Conservation (phyloP, 1,140 invertebrate genomes). For the Drosophila malerkotliana region DNA sequence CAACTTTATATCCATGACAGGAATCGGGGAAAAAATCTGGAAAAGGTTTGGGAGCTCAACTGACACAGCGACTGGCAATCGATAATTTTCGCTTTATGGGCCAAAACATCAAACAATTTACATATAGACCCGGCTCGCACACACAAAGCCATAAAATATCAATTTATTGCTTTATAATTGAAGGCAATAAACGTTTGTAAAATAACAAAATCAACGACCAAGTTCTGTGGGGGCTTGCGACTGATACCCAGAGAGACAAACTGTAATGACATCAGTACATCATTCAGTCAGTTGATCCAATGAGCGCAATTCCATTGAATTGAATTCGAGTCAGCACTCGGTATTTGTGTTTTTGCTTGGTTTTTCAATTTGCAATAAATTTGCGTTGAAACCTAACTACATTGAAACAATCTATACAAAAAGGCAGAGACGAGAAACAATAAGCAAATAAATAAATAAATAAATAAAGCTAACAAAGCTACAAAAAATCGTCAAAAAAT, state of each 20-base stretch:
- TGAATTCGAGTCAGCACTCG: conserved; percentile 54
- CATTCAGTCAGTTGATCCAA: conserved; percentile 46
- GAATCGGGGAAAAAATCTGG: conserved; percentile 15
- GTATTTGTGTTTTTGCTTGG: conserved; percentile 32
- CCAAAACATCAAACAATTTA: conserved; percentile 44
- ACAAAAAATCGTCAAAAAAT: conserved; percentile 23
- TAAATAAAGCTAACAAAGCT: background rate
- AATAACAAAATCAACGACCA: conserved; percentile 22
- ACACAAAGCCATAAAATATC: conserved; percentile 60
- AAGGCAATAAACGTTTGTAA: conserved; percentile 67
- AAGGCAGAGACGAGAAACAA: conserved; percentile 15
- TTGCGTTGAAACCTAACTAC: conserved; percentile 47
- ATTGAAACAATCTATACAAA: conserved; percentile 14
- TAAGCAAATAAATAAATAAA: conserved; percentile 2
- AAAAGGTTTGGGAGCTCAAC: conserved; percentile 14
- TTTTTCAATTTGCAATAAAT: conserved; percentile 63
- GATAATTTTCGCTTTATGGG: conserved; percentile 23
- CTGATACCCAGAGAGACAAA: conserved; percentile 16
- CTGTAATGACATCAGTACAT: conserved; percentile 69
- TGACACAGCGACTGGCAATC: conserved; percentile 6
- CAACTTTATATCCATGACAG: conserved; percentile 45
- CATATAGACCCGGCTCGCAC: conserved; percentile 16
- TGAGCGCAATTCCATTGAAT: conserved; percentile 53
- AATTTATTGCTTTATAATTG: conserved; percentile 77
- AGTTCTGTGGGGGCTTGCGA: conserved; percentile 34